Base-by-base conservation (phyloP, 2,797 vertebrate genomes). In the Synanceia verrucosa region DNA sequence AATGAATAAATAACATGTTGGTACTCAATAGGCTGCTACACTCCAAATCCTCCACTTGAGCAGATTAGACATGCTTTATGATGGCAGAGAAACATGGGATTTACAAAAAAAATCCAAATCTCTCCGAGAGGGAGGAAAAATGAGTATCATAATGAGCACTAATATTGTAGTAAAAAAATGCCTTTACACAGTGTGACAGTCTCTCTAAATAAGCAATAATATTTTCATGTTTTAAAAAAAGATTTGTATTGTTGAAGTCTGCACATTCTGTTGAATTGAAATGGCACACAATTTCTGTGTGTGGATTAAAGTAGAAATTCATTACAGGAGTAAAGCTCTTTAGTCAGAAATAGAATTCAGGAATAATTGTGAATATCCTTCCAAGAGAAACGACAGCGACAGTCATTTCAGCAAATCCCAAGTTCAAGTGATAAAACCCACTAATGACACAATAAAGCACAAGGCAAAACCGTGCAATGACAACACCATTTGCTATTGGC, bases 1-100 rank as follows among this genome's bases (percentile, higher is more conserved):
- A 81, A 70, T 31, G 6, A 67, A 36, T 69, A 26, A 58, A 77
- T 62, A 51, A 9, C 53, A 53, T n/a, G n/a, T 74, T 66, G 73
- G 31, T 26, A 68, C 37, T 51, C 37, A 51, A 33, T 31, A 39
- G 44, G 61, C 57, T 44, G 51, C 31, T 43, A 56, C 56, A 51
- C 63, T 70, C 52, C 21, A 65, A 83, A 71, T 70, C 59, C 70
- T 51, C 6, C 1, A 0, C 44, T 60, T 51, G 51, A 77, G 43
- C 58, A 79, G 85, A 81, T 88, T 86, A 85, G 70, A 72, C 56
- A 31, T 36, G 57, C 62, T 83, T 69, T 63, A 65, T 69, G 67
- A 11, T 48, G 44, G 31, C 58, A 46, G 10, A 39, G 46, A 67
- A 33, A 50, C 37, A 62, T 65, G 37, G 51, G 72, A 73, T 78